A percentile compares a stretch with the other conserved stretches of the same genome.
Evolutionary conservation across 2,888 invertebrate genomes (phyloP).

Genomic region (Macrophya alboannulata): DNA sequence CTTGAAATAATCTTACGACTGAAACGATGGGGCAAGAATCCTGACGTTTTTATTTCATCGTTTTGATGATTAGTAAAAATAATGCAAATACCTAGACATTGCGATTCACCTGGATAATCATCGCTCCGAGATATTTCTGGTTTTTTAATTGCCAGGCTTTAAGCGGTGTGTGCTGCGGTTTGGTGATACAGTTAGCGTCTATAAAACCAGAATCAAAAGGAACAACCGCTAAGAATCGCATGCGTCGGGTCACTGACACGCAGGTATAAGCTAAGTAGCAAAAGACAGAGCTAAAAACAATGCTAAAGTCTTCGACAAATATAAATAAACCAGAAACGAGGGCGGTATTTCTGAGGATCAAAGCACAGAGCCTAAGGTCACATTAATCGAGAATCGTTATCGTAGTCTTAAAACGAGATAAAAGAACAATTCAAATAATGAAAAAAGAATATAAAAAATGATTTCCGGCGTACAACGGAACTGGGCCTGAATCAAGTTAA

Average conservation of each 20-base stretch:
- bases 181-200: conserved; percentile 31
- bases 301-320: neutral
- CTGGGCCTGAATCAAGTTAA: neutral
- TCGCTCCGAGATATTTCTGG: neutral
- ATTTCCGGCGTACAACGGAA: neutral
- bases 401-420: neutral
- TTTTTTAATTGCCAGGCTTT: neutral
- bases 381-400: neutral
- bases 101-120: neutral
- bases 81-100: neutral
- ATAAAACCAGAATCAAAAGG: conserved; percentile 26
- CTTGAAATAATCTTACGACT: neutral
- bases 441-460: neutral
- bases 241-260: conserved; percentile 19
- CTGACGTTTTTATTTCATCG: neutral
- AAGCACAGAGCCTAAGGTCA: neutral
- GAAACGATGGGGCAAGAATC: neutral
- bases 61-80: neutral
- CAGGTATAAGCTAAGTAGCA: neutral
- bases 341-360: neutral
- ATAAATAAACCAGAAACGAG: neutral
- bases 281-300: neutral
- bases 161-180: conserved; percentile 20
- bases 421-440: neutral
- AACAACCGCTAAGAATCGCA: conserved; percentile 16